Evolutionary conservation across 1,140 invertebrate genomes (phyloP).

Genomic region (Dendrolimus kikuchii): DNA sequence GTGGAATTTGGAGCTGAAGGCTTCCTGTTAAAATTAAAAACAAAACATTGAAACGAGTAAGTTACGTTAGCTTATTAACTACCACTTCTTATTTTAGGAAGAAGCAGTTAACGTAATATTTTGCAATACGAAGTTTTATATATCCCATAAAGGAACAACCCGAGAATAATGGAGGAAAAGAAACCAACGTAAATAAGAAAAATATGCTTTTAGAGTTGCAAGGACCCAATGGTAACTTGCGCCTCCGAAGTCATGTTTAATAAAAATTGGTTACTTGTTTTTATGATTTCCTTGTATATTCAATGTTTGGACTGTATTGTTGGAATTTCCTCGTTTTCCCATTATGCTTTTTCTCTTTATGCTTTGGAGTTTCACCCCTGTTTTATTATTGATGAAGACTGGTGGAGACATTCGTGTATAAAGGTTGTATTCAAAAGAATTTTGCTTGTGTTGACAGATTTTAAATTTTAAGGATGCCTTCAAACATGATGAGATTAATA

Average conservation of each 20-base stretch:
- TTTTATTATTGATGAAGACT: too few relatives aligned
- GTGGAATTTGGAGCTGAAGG: too few relatives aligned
- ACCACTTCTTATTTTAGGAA: too few relatives aligned
- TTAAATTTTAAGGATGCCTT: too few relatives aligned
- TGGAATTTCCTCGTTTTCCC: slow-evolving; percentile 1
- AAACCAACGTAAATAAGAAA: slow-evolving; percentile 20
- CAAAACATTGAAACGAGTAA: too few relatives aligned
- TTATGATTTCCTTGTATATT: slow-evolving; percentile 22
- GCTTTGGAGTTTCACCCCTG: background rate
- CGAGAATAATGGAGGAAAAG: slow-evolving; percentile 12
- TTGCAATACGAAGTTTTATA: slow-evolving; percentile 13
- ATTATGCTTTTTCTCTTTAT: slow-evolving; percentile 7
- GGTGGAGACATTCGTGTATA: too few relatives aligned
- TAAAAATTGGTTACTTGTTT: slow-evolving; percentile 39
- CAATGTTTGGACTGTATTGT: slow-evolving; percentile 1
- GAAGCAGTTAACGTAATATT: too few relatives aligned
- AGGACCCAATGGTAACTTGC: slow-evolving; percentile 10
- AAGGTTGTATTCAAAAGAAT: too few relatives aligned
- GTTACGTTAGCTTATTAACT: too few relatives aligned
- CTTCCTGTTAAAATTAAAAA: too few relatives aligned
- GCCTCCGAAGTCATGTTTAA: slow-evolving; percentile 23
- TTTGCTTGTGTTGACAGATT: too few relatives aligned
- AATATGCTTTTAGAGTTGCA: slow-evolving; percentile 21
- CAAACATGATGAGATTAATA: too few relatives aligned
- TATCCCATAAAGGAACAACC: slow-evolving; percentile 20